phyloP scores from a whole-genome alignment of 2,888 invertebrate species.

The Caenorhabditis sp. region DNA sequence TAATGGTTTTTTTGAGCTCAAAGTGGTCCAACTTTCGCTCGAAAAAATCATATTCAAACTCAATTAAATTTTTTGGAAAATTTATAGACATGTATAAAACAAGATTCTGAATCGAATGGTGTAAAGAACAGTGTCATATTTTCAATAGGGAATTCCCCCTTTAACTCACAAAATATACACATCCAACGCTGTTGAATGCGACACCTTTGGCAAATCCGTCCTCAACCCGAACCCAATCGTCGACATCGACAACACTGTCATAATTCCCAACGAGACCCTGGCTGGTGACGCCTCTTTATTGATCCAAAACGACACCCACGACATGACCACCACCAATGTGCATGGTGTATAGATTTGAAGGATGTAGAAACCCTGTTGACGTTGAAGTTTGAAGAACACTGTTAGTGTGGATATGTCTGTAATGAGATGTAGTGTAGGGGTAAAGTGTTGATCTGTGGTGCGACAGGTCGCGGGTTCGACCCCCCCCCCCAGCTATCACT shows the following conservation, averaged over 20 bases:
- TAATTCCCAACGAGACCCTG: conserved; percentile 83
- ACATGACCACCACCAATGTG: conserved; percentile 72
- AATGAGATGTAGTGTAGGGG: too few species aligned
- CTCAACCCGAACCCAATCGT: conserved; percentile 80
- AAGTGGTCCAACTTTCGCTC: too few species aligned
- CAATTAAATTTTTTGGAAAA: too few species aligned
- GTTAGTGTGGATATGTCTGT: conserved; percentile 74
- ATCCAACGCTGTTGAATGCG: conserved; percentile 86
- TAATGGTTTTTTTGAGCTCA: too few species aligned
- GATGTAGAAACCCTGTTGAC: conserved; percentile 80
- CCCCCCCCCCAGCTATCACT: too few species aligned
- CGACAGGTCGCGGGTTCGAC: too few species aligned
- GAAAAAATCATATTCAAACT: too few species aligned
- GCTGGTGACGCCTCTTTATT: conserved; percentile 82
- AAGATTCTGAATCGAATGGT: too few species aligned
- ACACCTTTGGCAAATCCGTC: conserved; percentile 84
- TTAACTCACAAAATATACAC: conserved; percentile 79
- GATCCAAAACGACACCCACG: conserved; percentile 79
- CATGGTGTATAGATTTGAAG: conserved; percentile 76
- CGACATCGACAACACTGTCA: conserved; percentile 85
- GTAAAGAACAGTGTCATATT: too few species aligned
- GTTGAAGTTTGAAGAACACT: conserved; percentile 81
- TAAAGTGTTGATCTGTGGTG: too few species aligned
- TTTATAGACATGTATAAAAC: too few species aligned
- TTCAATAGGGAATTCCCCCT: not conserved